Conservation (phyloP, 2,113 vertebrate genomes). For the Nematolebias whitei region DNA sequence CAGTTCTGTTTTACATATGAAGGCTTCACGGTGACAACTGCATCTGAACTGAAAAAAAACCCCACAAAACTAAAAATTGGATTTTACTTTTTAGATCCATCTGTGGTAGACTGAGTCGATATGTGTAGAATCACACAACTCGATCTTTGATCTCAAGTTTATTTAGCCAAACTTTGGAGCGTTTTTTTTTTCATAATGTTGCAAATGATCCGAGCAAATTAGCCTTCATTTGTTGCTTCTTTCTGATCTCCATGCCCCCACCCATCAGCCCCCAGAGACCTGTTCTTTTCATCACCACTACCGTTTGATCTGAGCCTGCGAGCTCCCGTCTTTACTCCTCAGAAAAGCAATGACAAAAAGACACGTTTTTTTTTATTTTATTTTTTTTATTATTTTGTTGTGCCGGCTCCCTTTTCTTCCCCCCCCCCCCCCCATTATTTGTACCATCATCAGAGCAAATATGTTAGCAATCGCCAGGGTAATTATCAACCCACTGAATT, state of each 20-base stretch:
- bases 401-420: neutral
- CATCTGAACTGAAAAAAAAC: conserved; percentile 13
- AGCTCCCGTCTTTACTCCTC: conserved; percentile 45
- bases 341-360: conserved; percentile 1
- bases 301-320: conserved; percentile 59
- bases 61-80: too few relatives aligned
- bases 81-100: conserved; percentile 8
- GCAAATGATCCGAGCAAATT: conserved; percentile 53
- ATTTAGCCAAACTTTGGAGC: conserved; percentile 55
- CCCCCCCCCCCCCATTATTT: conserved; percentile 25
- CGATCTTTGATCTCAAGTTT: conserved; percentile 44
- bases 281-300: conserved; percentile 65
- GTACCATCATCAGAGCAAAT: conserved; percentile 13
- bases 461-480: conserved; percentile 18
- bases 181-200: conserved; percentile 35
- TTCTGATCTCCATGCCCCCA: conserved; percentile 56
- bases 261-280: conserved; percentile 49
- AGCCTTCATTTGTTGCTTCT: conserved; percentile 53
- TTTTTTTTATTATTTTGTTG: too few relatives aligned
- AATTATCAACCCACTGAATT: conserved; percentile 40
- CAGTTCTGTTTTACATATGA: conserved; percentile 23
- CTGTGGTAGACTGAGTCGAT: conserved; percentile 8
- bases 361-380: conserved; percentile 31
- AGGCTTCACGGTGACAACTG: conserved; percentile 23
- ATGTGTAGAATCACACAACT: conserved; percentile 14